A percentile compares a stretch with the other conserved stretches of the same genome.
Conservation (phyloP, 92 coral and sea anemone species). For the Blastomussa wellsi region DNA sequence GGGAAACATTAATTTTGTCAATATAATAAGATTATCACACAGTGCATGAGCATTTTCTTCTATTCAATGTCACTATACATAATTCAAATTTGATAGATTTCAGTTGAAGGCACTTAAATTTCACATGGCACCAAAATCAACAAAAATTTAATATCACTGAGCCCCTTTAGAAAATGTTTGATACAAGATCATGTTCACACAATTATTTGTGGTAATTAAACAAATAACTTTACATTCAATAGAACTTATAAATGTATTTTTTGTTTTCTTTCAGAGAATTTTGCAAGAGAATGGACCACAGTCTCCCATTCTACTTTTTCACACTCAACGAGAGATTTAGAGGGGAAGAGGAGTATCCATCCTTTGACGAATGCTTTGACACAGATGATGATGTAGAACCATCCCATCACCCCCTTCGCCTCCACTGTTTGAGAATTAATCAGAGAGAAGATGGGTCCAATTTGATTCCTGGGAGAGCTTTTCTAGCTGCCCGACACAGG, state of each 20-base stretch:
- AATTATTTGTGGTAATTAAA: no score
- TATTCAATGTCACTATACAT: no score
- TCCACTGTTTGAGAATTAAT: slow-evolving; percentile 37
- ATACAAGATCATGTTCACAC: not conserved
- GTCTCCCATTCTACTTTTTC: slow-evolving; percentile 38
- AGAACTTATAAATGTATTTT: not conserved
- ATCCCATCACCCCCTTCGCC: slow-evolving; percentile 64
- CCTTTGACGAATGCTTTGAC: slow-evolving; percentile 67
- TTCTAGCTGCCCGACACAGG: not conserved
- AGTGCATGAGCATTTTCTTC: no score
- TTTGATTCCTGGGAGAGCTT: not conserved
- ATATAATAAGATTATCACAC: no score
- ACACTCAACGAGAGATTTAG: slow-evolving; percentile 45
- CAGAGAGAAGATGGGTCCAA: slow-evolving; percentile 8
- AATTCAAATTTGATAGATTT: no score
- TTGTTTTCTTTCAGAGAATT: slow-evolving; percentile 43
- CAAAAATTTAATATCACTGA: no score
- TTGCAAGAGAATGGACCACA: slow-evolving; percentile 58
- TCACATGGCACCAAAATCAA: no score
- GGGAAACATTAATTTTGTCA: no score
- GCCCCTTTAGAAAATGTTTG: no score
- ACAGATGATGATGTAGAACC: slow-evolving; percentile 47
- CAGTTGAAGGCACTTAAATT: no score
- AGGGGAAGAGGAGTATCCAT: slow-evolving; percentile 33
- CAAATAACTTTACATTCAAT: no score